phyloP scores from a whole-genome alignment of 2,888 invertebrate species.

The Opisthograptis luteolata region DNA sequence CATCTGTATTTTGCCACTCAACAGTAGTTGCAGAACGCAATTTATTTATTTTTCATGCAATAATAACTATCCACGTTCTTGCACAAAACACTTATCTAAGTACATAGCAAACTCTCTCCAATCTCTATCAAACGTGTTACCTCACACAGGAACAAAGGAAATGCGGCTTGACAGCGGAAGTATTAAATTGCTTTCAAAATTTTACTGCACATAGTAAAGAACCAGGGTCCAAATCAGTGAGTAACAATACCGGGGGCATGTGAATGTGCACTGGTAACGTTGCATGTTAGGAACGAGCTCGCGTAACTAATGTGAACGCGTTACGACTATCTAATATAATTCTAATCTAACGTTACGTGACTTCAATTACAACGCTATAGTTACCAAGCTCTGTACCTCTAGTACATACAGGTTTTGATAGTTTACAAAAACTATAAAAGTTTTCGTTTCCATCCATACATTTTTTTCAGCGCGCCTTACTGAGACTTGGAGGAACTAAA shows the following conservation, averaged over 20 bases:
- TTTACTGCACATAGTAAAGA: not conserved
- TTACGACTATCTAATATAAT: constrained; percentile 58
- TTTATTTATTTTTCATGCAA: not conserved
- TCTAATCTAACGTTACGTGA: constrained; percentile 54
- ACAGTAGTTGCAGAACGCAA: no score
- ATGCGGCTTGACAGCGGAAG: not conserved
- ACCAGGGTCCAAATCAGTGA: constrained; percentile 2
- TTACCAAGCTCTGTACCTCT: constrained; percentile 13
- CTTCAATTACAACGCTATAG: constrained; percentile 55
- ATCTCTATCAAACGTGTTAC: no score
- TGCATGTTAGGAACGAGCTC: constrained; percentile 41
- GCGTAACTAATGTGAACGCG: constrained; percentile 58
- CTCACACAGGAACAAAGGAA: no score
- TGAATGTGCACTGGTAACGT: constrained; percentile 19
- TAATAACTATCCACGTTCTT: no score
- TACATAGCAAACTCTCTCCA: no score
- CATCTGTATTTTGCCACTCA: constrained; percentile 6
- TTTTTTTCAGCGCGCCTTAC: no score
- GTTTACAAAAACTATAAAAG: no score
- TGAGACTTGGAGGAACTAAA: no score
- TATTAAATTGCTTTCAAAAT: not conserved
- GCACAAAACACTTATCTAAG: not conserved
- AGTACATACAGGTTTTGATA: no score
- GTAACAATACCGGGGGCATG: constrained; percentile 7
- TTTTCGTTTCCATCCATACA: no score